Evolutionary conservation across 2,113 vertebrate genomes (phyloP).

Genomic region (Benthochromis sp.): DNA sequence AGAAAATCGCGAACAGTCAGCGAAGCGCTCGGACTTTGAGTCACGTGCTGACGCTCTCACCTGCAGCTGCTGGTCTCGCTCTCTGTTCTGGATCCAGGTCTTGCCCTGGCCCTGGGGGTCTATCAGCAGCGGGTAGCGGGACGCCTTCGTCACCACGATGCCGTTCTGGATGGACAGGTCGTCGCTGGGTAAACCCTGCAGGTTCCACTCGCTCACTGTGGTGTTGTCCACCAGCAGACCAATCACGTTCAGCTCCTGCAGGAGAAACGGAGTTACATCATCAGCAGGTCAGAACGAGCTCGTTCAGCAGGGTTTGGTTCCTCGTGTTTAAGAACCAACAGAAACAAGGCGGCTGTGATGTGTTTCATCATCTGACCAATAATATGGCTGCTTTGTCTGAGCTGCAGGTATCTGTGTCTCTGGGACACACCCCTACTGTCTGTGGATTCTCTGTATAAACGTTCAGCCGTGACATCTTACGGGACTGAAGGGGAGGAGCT

Average conservation of each 20-base stretch:
- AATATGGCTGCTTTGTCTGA: neutral
- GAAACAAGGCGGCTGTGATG: neutral
- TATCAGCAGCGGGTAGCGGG: conserved; percentile 79
- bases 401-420: neutral
- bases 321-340: neutral
- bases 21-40: neutral
- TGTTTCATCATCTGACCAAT: neutral
- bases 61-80: conserved; percentile 75
- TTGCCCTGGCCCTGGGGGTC: conserved; percentile 85
- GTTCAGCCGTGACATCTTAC: neutral
- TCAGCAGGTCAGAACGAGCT: neutral
- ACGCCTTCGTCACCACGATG: conserved; percentile 80
- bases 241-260: conserved; percentile 75
- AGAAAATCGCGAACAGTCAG: neutral
- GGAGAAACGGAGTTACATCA: neutral
- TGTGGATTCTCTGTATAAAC: neutral
- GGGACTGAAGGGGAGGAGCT: conserved; percentile 48
- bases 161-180: conserved; percentile 84
- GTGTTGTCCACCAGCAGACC: conserved; percentile 76
- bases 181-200: conserved; percentile 80
- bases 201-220: conserved; percentile 78
- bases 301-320: neutral
- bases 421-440: neutral
- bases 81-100: conserved; percentile 81
- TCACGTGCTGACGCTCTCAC: neutral